phyloP scores from a whole-genome alignment of 1,140 invertebrate species.

The Hestina assimilis region DNA sequence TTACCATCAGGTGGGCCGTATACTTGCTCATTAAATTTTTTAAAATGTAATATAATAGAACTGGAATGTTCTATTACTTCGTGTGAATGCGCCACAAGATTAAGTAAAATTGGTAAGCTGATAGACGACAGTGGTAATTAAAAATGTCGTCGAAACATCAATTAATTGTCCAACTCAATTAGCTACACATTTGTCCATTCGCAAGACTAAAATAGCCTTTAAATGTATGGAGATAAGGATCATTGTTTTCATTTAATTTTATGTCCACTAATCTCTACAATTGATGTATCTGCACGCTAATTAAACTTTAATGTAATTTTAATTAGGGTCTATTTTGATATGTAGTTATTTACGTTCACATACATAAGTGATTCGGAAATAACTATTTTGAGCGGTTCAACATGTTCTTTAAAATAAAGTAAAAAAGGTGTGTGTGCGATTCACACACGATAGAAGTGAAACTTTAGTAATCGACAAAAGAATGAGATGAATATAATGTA shows the following conservation, averaged over 20 bases:
- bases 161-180: constrained; percentile 13
- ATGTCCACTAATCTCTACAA: not conserved
- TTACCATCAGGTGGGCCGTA: no score
- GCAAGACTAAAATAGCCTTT: not conserved
- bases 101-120: constrained; percentile 5
- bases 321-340: not conserved
- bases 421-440: no score
- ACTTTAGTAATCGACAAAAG: no score
- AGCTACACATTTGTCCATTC: not conserved
- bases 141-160: constrained; percentile 2
- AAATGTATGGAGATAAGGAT: not conserved
- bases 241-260: not conserved
- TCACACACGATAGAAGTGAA: no score
- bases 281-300: not conserved
- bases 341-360: not conserved
- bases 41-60: no score
- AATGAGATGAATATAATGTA: no score
- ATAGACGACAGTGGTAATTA: not conserved
- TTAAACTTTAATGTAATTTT: not conserved
- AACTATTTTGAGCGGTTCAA: no score
- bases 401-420: no score
- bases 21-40: no score
- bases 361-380: no score
- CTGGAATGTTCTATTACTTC: no score
- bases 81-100: not conserved